Conservation (phyloP, 1,140 invertebrate species). For the Probaryconus sp. region DNA sequence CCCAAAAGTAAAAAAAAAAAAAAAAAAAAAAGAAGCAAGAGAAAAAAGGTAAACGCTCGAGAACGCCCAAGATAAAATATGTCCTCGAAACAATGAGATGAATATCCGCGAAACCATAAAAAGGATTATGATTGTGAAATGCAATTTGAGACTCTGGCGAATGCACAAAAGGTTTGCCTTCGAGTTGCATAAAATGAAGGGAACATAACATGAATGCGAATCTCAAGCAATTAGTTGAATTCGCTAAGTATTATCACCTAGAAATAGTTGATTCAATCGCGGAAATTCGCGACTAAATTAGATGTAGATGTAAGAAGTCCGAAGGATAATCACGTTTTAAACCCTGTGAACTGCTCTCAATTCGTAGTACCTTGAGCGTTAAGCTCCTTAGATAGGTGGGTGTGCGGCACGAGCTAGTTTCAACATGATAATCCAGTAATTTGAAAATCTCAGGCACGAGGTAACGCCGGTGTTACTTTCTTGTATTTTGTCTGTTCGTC, state of each 20-base stretch:
- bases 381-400: constrained; percentile 67
- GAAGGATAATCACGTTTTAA: constrained; percentile 67
- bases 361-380: constrained; percentile 63
- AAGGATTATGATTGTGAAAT: not conserved
- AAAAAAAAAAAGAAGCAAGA: too few species aligned
- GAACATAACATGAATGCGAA: not conserved
- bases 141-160: constrained; percentile 5
- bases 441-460: constrained; percentile 69
- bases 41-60: too few species aligned
- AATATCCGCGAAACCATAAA: constrained; percentile 5
- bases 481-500: constrained; percentile 31
- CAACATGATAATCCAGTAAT: constrained; percentile 70
- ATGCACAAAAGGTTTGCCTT: constrained; percentile 13
- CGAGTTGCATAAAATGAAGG: not conserved
- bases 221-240: constrained; percentile 27
- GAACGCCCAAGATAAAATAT: too few species aligned
- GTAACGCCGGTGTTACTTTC: constrained; percentile 55
- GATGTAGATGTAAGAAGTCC: constrained; percentile 48
- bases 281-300: constrained; percentile 26
- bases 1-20: too few species aligned
- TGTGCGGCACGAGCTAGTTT: constrained; percentile 65
- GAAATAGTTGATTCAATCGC: constrained; percentile 45
- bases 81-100: constrained; percentile 10
- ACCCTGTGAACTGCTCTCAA: constrained; percentile 60
- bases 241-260: constrained; percentile 31